Base-by-base conservation (phyloP, 2,113 vertebrate genomes). In the Dendropsophus ebraccatus region DNA sequence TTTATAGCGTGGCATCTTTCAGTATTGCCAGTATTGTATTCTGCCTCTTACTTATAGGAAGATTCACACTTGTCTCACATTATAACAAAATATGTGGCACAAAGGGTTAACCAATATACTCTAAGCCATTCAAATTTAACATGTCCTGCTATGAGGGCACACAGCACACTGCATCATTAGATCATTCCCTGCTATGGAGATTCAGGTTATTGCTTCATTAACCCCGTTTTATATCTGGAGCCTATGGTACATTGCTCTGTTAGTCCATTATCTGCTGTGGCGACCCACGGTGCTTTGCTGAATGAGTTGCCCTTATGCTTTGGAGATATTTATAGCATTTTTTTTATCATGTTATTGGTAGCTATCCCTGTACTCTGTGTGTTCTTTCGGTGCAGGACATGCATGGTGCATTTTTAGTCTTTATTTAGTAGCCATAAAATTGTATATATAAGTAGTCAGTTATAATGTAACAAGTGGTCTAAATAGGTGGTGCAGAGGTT, bases 151-250 rank as follows among this genome's bases (percentile, higher is more conserved):
- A 8, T 50, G 41, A 47, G n/a, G 16, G 23, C 16, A 21, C 45
- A 12, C 41, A 69, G 41, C 37, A 25, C 60, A 49, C 21, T 45
- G n/a, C 41, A 49, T 67, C 80, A 69, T 65, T 82, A 81, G 35
- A 45, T 4, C 78, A 82, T 30, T n/a, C 9, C 80, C 80, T 67
- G 80, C 60, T 50, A 69, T 82, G 80, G 37, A 50, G 25, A 69
- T 32, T 25, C 56, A 82, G 60, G 47, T 45, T 28, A 49, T 35
- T 70, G 62, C 37, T 52, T 82, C 62, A 82, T 70, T 82, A 82
- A 67, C 56, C 62, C 47, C 21, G 49, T 70, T n/a, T 82, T 32
- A 47, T 28, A 32, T 35, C 67, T 50, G 56, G 25, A 69, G 47
- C 47, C n/a, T 47, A 82, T 45, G 16, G 80, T 82, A 35, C 41